Base-by-base conservation (phyloP, 2,888 invertebrate species). In the Ophion costatus region DNA sequence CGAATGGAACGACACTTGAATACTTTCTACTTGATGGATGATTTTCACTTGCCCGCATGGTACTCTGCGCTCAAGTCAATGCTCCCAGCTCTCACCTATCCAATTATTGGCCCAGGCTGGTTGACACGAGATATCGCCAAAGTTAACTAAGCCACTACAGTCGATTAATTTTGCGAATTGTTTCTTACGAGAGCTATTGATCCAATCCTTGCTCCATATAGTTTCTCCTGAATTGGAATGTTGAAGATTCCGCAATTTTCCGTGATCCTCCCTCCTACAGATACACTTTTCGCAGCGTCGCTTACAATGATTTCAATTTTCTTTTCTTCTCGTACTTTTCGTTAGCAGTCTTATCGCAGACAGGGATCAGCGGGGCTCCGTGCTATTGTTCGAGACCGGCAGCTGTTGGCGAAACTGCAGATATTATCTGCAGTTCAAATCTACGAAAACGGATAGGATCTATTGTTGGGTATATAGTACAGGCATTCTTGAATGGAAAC, bases 401-500 rank as follows among this genome's bases (percentile, higher is more conserved):
- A 57, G 42, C 70, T 64, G 70, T 82, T 74, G 77, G 51, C 20
- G 70, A 61, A 70, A 70, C 51, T 61, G 69, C 33, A 63, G 57
- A 64, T 73, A 67, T 74, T 45, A 78, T 82, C 78, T 17, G 45
- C 29, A 45, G 17, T 24, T 14, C 42, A 63, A 64, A 82, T 76
- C 82, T 71, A 71, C 51, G 61, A 63, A 42, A 51, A 61, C 22
- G 7, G 80, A 70, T 79, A 71, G 22, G 24, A 71, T 67, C 78
- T 45, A 74, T 67, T 38, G 63, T 64, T 38, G 14, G 0, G 57
- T 24, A 66, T 29, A 63, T 11, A 38, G 33, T 64, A 33, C 64
- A 64, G 38, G 33, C 38, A 66, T 75, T 75, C 82, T 57, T 20
- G 66, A 85, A 76, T 75, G 24, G 67, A 59, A 82, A 82, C 71